Base-by-base conservation (phyloP, 2,888 invertebrate species). In the Eristalis tenax region DNA sequence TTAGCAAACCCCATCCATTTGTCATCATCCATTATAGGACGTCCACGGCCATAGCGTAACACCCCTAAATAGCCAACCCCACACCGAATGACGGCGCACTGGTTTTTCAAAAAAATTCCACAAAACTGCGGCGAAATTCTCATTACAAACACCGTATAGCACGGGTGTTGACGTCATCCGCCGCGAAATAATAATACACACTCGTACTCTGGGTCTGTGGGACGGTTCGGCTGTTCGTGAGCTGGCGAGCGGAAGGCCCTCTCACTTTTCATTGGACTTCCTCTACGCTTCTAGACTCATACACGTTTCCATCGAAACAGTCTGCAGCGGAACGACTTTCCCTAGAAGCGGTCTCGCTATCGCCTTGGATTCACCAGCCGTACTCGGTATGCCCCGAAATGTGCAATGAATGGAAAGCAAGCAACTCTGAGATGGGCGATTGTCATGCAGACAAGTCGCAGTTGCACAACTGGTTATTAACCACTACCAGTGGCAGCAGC, bases 91-190 rank as follows among this genome's bases (percentile, higher is more conserved):
- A 18, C 18, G 8, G 50, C 65, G 15, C 28, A 74, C 56, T 13
- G 35, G n/a, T 15, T 35, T 66, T n/a, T 32, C 59, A 50, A 38
- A 63, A 28, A 59, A 78, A 65, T 65, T 71, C 66, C 71, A 65
- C 65, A 43, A 68, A 80, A 74, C 74, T 68, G 18, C 80, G 63
- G 68, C 61, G 26, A 43, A 74, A 74, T 69, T 63, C 61, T 38
- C 63, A 63, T 43, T 77, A 43, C 32, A 23, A 43, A 32, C 28
- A 8, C 63, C 63, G 43, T 4, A 64, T 8, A 64, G 13, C 4
- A 26, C n/a, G 43, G 56, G 43, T 10, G 50, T 50, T 82, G 81
- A 82, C 81, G 81, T 75, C 75, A 82, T 82, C 65, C 35, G 4
- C 4, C 15, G 13, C 38, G 28, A 50, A 50, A 50, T 50, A 18